Conservation (phyloP, 2,113 vertebrate genomes). For the Calidris pygmaea region DNA sequence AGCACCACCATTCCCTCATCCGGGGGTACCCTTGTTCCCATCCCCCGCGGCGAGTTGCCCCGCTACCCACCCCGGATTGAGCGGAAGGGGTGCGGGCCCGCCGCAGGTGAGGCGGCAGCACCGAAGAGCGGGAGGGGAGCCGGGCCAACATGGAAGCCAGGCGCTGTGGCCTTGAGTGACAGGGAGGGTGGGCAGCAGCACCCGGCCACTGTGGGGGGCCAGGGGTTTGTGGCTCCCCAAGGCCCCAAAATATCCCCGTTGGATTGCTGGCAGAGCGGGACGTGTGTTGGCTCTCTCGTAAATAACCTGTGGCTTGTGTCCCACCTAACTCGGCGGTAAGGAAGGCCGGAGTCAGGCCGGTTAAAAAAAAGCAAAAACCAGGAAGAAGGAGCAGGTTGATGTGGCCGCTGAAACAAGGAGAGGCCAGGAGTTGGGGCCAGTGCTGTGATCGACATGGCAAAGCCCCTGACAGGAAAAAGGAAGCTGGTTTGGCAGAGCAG, state of each 20-base stretch:
- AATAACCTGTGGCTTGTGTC: background rate
- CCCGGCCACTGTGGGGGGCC: background rate
- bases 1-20: too few relatives aligned
- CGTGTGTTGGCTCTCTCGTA: accelerated
- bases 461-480: background rate
- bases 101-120: background rate
- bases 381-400: background rate
- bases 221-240: background rate
- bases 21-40: background rate
- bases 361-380: background rate
- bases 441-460: background rate
- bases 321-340: accelerated
- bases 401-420: background rate
- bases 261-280: background rate
- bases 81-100: background rate
- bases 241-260: accelerated
- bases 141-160: background rate
- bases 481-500: background rate
- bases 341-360: background rate
- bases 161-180: background rate
- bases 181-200: background rate
- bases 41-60: too few relatives aligned
- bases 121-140: background rate
- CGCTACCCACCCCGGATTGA: too few relatives aligned
- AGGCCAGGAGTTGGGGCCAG: background rate